Conservation (phyloP, 2,113 vertebrate species). For the Mixornis gularis region DNA sequence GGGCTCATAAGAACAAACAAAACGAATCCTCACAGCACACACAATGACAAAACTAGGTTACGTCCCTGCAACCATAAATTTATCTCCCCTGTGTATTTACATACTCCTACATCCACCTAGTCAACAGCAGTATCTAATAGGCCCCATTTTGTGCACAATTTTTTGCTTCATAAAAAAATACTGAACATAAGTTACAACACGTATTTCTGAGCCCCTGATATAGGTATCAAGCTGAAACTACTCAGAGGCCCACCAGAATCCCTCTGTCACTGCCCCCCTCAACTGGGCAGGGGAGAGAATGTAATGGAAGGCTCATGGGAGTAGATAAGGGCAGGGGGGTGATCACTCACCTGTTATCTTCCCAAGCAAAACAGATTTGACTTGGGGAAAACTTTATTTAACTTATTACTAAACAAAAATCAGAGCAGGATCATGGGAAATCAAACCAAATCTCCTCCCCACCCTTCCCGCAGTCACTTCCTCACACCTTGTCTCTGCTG, state of each 20-base stretch:
- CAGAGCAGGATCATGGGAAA: neutral
- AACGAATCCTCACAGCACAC: neutral
- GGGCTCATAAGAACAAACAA: neutral
- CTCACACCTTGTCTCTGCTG: accelerated
- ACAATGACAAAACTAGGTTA: neutral
- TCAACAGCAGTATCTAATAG: neutral
- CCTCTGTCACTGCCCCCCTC: neutral
- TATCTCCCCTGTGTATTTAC: neutral
- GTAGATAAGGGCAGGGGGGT: neutral
- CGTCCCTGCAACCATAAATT: neutral
- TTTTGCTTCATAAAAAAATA: neutral
- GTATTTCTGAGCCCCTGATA: neutral
- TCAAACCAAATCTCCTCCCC: neutral
- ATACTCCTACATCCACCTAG: neutral
- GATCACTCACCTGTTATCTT: neutral
- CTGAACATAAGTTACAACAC: neutral
- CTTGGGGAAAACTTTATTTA: neutral
- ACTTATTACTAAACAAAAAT: neutral
- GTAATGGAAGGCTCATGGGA: accelerated
- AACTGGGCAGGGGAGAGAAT: neutral
- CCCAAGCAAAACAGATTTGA: accelerated
- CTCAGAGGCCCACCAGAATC: neutral
- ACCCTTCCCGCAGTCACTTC: neutral
- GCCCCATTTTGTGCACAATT: neutral
- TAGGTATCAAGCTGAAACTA: neutral